Conservation (phyloP, 2,797 vertebrate genomes). For the Enteromius viviparus region DNA sequence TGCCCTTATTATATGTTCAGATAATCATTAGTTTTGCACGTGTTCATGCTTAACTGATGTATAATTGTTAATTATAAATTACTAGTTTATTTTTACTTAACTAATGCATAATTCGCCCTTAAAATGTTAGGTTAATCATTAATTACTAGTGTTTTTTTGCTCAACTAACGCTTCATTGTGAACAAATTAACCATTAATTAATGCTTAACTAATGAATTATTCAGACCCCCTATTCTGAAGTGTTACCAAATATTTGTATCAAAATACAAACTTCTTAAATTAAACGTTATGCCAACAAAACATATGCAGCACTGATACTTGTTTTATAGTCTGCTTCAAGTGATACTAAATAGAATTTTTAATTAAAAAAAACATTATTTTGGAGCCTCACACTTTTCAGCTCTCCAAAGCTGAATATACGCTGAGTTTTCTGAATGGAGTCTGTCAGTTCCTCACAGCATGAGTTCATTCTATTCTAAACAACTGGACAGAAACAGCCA, state of each 20-base stretch:
- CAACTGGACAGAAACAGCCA: not conserved
- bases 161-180: too few relatives aligned
- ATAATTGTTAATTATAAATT: too few relatives aligned
- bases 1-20: too few relatives aligned
- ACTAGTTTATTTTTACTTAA: too few relatives aligned
- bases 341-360: not conserved
- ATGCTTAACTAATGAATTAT: too few relatives aligned
- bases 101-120: too few relatives aligned
- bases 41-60: too few relatives aligned
- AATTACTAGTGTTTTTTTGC: too few relatives aligned
- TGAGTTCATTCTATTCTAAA: not conserved
- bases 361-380: not conserved
- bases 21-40: too few relatives aligned
- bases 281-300: not conserved
- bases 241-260: not conserved
- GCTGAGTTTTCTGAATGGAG: not conserved
- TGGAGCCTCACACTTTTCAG: not conserved
- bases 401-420: not conserved
- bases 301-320: not conserved
- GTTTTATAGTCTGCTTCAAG: not conserved
- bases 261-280: not conserved
- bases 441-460: not conserved
- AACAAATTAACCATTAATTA: too few relatives aligned
- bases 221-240: too few relatives aligned
- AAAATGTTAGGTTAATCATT: too few relatives aligned